phyloP scores from a whole-genome alignment of 2,797 vertebrate genomes.

The Anisognathus igniventris region DNA sequence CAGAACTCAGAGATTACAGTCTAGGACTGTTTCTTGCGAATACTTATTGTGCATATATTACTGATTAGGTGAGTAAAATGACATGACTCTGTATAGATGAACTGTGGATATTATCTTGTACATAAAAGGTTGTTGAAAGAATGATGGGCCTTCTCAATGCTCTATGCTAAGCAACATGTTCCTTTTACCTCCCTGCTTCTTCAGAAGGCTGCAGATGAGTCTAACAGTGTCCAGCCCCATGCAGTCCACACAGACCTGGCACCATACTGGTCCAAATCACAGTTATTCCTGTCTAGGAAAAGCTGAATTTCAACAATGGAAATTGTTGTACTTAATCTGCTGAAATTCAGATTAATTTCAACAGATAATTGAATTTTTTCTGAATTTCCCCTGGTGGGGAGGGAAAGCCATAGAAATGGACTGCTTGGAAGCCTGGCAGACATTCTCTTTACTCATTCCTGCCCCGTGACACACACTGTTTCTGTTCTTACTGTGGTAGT shows the following conservation, averaged over 20 bases:
- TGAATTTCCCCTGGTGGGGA: background rate
- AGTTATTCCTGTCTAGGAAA: background rate
- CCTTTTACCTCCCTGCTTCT: background rate
- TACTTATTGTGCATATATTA: background rate
- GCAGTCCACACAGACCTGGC: background rate
- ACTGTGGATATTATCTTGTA: background rate
- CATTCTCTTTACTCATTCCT: background rate
- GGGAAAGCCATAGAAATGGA: background rate
- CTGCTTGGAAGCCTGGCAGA: background rate
- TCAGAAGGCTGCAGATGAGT: background rate
- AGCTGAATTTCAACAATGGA: background rate
- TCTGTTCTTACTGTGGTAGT: background rate
- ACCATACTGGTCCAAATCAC: background rate
- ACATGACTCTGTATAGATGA: background rate
- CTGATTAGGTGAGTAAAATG: background rate
- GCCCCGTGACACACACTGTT: background rate
- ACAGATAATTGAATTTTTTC: background rate
- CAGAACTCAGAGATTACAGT: background rate
- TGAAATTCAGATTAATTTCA: background rate
- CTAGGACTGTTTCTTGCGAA: background rate
- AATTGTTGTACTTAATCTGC: background rate
- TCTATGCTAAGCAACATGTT: background rate
- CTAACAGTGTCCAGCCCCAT: background rate
- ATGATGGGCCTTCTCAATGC: background rate
- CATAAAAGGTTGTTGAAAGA: background rate